Base-by-base conservation (phyloP, 53 echinoderm and acorn worm genomes). In the Hippasteria phrygiana region DNA sequence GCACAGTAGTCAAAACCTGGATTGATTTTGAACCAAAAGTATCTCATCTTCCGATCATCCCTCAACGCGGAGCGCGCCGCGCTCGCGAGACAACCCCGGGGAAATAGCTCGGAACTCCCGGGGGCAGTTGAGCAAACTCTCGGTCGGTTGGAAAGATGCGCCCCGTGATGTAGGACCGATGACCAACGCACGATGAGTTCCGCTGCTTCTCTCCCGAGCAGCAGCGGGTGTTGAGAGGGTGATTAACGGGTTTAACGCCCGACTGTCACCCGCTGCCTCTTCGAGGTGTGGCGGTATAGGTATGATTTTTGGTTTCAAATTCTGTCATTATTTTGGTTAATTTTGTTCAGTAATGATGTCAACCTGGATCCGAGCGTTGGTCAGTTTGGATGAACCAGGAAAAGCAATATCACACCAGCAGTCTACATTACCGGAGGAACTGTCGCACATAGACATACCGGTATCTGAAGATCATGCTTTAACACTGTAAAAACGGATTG, bases 71-170 rank as follows among this genome's bases (percentile, higher is more conserved):
- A 85, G 85, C 85, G 85, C 11, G 85, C 53, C 55, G 67, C 48
- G 35, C 85, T 69, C 71, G 70, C 34, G 35, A 36, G 70, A 12
- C 35, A 20, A 27, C 47, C 70, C 70, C 70, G 70, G 71, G 85
- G 71, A 71, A 8, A 34, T 51, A 53, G 70, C 85, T 47, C 70
- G 51, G 85, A 85, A 70, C 69, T 85, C 85, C 85, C 85, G 38
- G 35, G 85, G 85, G 85, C 85, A 22, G 69, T 85, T 71, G 71
- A 71, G 85, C 85, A 85, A 85, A 70, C 85, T 50, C 85, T 71
- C 85, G 85, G 85, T 85, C 51, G 70, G 37, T 56, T 8, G 16
- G 85, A n/a, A 85, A 43, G 64, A 65, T 66, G 67, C 66, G 46
- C 18, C 82, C 65, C 45, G 82, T 82, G 82, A 82, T 82, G 64